Base-by-base conservation (phyloP, 64 coral and sea anemone genomes). In the Porites australiensis region DNA sequence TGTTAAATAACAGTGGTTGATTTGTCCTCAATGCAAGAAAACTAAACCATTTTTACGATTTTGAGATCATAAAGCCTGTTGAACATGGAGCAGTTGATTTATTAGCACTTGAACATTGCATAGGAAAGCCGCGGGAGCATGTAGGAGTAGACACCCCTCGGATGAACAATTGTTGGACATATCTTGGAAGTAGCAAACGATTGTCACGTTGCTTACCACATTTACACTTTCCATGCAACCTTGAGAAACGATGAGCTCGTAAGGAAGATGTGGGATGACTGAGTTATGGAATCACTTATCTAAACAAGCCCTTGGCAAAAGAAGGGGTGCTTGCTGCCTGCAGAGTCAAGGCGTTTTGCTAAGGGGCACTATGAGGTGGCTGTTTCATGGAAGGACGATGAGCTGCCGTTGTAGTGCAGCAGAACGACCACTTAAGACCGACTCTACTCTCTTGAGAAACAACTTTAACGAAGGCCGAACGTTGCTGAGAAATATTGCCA, bases 191-290 rank as follows among this genome's bases (percentile, higher is more conserved):
- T 63, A 16, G 4, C n/a, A 13, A 18, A 3, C 50, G 20, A 82
- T 16, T 3, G 43, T 72, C 75, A 68, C 5, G 47, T n/a, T 19
- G 74, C 66, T 2, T 63, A 49, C 27, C 61, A 50, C 14, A 58
- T 47, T 18, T 18, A 69, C 58, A 74, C 88, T 4, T 68, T 70
- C n/a, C 89, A 74, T 9, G 49, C 52, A 18, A 57, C 7, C 21
- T 21, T 46, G 16, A 15, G 77, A 19, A 60, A 78, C 4, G 58
- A 92, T 86, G 81, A 96, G 7, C 47, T 83, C 45, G 55, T 95
- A 77, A 66, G 52, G 23, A 93, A 75, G 57, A 88, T 96, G 9
- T 96, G 91, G 95, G 95, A 93, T 22, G 91, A 88, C 16, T 82
- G 93, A 8, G 68, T 63, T 44, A 49, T 93, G 3, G 88, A 18